Base-by-base conservation (phyloP, 1,140 invertebrate genomes). In the Eriosoma lanigerum region DNA sequence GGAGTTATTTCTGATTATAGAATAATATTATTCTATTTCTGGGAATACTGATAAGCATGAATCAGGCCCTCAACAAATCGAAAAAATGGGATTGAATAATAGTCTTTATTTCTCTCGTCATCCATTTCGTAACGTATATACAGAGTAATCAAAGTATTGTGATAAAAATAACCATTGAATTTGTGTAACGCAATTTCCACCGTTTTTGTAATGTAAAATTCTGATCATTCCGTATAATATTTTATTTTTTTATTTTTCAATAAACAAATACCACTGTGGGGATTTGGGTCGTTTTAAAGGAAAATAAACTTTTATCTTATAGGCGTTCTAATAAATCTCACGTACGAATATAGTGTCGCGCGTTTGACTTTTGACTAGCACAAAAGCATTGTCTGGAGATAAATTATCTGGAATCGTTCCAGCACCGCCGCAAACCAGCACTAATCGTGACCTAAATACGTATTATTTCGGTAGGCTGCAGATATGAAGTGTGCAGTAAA, bases 281-380 rank as follows among this genome's bases (percentile, higher is more conserved):
- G 29, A 76, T 76, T 76, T 60, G 52, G 73, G 56, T 76, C 54
- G 56, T 58, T 76, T 76, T 46, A 76, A 58, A 76, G 29, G 73
- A 76, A 76, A 76, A 76, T 58, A 76, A 44, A 32, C 73, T 76
- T 76, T 76, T 58, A 46, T 58, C 19, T 76, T n/a, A 10, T 44
- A 76, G 29, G 56, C 54, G 32, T 76, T 58, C 38, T 54, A 38
- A 76, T 75, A 76, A 60, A 60, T 60, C 29, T 60, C 21, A 12
- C 19, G n/a, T 44, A 58, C 32, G 21, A 76, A 76, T 60, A 58
- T 76, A 58, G 52, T 76, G 54, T 76, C 54, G 15, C 38, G 32
- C 26, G 17, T 75, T 24, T 75, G 24, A 24, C 66, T 48, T 50
- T 8, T 50, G 24, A 46, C 70, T 13, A 5, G 15, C 4, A 10